Base-by-base conservation (phyloP, 1,140 invertebrate species). In the Drosophila bifasciata region DNA sequence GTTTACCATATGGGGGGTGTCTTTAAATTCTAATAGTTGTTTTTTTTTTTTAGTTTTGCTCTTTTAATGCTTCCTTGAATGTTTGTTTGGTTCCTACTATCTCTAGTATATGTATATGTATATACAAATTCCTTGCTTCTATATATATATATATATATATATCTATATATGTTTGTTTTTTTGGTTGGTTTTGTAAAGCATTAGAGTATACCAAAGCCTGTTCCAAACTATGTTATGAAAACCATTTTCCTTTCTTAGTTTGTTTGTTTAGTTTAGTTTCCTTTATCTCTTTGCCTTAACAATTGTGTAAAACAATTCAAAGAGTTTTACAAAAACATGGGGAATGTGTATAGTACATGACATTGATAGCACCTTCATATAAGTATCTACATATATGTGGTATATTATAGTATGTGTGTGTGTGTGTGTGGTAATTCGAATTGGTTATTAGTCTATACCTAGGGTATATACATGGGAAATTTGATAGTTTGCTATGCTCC, bases 121-220 rank as follows among this genome's bases (percentile, higher is more conserved):
- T 73, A 44, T 83, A 83, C 79, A 80, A 77, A 58, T 81, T 71
- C 41, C 49, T 78, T 39, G 52, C 53, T 57, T 79, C 23, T 21
- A 25, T 32, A 46, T 16, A 39, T 28, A 4, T 45, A 51, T 52
- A 9, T 55, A 25, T 45, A 6, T 45, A 45, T 68, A 49, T 62
- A 23, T 41, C 45, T 64, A 44, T 52, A 41, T 67, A 32, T 75
- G 60, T 51, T 59, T 43, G 50, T 67, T 64, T 69, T 77, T 11
- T 64, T 13, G 78, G 66, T 41, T 59, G 60, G 15, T 83, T 88
- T 62, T 86, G 89, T 91, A 91, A 91, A 91, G 89, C 89, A 88
- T 90, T 80, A 80, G 83, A 89, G 89, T 89, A 89, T 91, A 91
- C 89, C 89, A 91, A 91, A 91, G 89, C 89, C 89, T 55, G 68